Conservation (phyloP, 2,888 invertebrate species). For the Synanthedon myopaeformis region DNA sequence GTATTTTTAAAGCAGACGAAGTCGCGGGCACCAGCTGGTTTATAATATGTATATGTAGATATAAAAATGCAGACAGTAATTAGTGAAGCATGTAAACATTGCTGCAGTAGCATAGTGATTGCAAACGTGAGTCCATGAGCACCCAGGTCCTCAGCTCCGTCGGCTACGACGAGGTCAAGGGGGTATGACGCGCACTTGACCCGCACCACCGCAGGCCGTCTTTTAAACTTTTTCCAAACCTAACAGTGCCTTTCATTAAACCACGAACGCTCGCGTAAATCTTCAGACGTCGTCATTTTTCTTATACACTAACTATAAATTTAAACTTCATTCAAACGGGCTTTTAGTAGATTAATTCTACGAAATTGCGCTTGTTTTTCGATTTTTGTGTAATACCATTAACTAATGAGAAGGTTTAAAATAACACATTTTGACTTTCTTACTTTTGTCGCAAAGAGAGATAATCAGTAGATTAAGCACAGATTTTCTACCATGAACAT, state of each 20-base stretch:
- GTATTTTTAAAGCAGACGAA: no score
- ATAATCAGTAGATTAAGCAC: no score
- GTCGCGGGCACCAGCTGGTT: neutral
- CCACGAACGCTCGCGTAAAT: conserved; percentile 28
- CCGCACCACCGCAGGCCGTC: conserved; percentile 39
- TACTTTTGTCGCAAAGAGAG: no score
- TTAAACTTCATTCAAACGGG: neutral
- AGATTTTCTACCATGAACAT: no score
- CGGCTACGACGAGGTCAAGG: conserved; percentile 40
- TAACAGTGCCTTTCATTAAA: conserved; percentile 51
- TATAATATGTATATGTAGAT: neutral
- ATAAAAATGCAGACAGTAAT: conserved; percentile 1
- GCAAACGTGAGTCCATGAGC: conserved; percentile 2
- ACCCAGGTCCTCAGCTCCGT: neutral
- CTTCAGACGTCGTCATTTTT: conserved; percentile 17
- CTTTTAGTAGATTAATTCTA: neutral
- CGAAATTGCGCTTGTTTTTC: neutral
- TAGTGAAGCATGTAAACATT: conserved; percentile 2
- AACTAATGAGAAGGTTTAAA: no score
- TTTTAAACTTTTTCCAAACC: conserved; percentile 54
- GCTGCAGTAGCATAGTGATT: conserved; percentile 11
- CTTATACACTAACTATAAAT: conserved; percentile 9
- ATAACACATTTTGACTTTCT: no score
- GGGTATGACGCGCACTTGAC: conserved; percentile 54
- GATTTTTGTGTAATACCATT: no score